Evolutionary conservation across 2,113 vertebrate genomes (phyloP).

Genomic region (Silurus asotus): DNA sequence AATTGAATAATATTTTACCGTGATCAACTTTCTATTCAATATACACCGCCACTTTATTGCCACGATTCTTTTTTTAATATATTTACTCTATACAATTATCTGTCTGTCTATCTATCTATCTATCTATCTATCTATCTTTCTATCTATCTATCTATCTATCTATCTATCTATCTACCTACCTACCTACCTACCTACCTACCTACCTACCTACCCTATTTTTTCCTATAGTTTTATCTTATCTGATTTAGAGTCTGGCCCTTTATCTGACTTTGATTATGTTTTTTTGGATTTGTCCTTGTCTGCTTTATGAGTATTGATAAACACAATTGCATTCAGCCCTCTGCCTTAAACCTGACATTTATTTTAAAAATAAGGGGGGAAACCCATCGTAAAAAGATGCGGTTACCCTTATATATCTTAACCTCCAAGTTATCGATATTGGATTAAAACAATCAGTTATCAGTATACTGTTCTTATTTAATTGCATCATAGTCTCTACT

Average conservation of each 20-base stretch:
- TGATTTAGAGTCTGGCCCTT: not conserved
- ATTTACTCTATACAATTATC: not conserved
- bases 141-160: not conserved
- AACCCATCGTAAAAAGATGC: not conserved
- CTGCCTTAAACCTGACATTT: not conserved
- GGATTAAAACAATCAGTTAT: not conserved
- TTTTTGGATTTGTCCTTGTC: not conserved
- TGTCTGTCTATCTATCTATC: not conserved
- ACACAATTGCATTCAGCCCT: not conserved
- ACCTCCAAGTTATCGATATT: not conserved
- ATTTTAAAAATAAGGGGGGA: not conserved
- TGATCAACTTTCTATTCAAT: not conserved
- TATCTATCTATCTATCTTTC: not conserved
- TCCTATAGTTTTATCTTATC: not conserved
- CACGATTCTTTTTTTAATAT: not conserved
- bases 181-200: not conserved
- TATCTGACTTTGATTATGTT: not conserved
- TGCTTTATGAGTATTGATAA: not conserved
- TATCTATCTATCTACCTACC: not conserved
- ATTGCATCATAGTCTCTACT: constrained; percentile 1
- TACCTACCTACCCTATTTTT: not conserved
- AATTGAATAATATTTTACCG: not conserved
- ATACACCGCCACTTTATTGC: not conserved
- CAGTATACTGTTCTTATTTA: not conserved
- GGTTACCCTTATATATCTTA: not conserved